Evolutionary conservation across 2,888 invertebrate species (phyloP).

Genomic region (Candidula unifasciata): DNA sequence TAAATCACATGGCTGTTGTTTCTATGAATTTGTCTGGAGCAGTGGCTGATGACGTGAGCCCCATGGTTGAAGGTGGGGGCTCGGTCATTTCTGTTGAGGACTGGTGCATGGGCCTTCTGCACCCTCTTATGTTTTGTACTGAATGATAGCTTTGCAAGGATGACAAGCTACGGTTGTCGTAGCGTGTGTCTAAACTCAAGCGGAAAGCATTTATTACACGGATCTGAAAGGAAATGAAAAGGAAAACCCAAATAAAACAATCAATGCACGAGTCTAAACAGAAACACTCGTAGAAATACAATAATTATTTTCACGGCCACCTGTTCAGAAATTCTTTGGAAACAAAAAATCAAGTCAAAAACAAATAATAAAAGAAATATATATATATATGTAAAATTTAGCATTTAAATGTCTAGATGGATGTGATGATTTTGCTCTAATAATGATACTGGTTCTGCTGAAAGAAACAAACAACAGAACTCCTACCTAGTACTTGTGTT

Average conservation of each 20-base stretch:
- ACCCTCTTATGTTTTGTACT: constrained; percentile 71
- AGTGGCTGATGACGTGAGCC: constrained; percentile 34
- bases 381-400: neutral
- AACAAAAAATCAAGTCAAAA: neutral
- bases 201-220: constrained; percentile 99
- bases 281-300: neutral
- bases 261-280: neutral
- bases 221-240: constrained; percentile 85
- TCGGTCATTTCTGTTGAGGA: constrained; percentile 46
- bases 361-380: neutral
- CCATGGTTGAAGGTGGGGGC: constrained; percentile 16
- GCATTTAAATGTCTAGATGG: neutral
- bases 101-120: constrained; percentile 45
- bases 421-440: neutral
- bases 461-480: neutral
- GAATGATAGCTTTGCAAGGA: constrained; percentile 76
- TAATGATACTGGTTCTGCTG: neutral
- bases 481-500: neutral
- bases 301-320: neutral
- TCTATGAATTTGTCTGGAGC: constrained; percentile 35
- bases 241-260: constrained; percentile 50
- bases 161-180: constrained; percentile 82
- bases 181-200: constrained; percentile 97
- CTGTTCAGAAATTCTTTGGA: neutral
- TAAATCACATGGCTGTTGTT: constrained; percentile 44